Evolutionary conservation across 2,797 vertebrate species (phyloP).

Genomic region (Chaenodraco wilsoni): DNA sequence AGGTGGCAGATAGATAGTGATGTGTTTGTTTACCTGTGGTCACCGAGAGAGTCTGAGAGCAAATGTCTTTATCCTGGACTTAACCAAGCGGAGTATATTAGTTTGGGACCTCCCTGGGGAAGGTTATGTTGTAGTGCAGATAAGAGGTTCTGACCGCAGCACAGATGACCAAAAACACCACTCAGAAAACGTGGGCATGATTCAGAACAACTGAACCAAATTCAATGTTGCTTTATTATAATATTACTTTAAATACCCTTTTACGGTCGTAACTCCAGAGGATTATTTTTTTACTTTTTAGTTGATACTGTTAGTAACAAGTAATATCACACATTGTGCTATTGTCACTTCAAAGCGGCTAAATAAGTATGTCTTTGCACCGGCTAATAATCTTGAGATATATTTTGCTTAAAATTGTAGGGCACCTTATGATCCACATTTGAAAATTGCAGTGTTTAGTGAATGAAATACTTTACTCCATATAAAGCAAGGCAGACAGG

Average conservation of each 20-base stretch:
- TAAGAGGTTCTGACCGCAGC: constrained; percentile 58
- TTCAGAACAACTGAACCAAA: neutral
- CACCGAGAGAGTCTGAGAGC: constrained; percentile 58
- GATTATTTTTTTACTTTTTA: neutral
- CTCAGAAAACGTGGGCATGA: constrained; percentile 22
- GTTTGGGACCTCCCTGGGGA: constrained; percentile 52
- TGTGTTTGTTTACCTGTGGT: constrained; percentile 65
- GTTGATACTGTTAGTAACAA: neutral
- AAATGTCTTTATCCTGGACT: constrained; percentile 70
- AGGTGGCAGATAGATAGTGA: constrained; percentile 59
- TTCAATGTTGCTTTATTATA: no score
- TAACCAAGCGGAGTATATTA: constrained; percentile 60
- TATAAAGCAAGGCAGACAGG: neutral
- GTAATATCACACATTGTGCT: neutral
- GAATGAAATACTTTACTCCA: neutral
- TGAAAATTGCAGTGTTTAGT: neutral
- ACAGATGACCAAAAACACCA: constrained; percentile 12
- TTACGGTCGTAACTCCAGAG: neutral
- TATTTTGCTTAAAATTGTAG: neutral
- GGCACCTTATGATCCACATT: neutral
- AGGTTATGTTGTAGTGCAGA: constrained; percentile 55
- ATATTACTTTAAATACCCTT: no score
- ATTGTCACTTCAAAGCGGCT: neutral
- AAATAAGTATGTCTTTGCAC: neutral
- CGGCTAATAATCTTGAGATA: neutral